Conservation (phyloP, 2,113 vertebrate species). For the Antechinus flavipes region DNA sequence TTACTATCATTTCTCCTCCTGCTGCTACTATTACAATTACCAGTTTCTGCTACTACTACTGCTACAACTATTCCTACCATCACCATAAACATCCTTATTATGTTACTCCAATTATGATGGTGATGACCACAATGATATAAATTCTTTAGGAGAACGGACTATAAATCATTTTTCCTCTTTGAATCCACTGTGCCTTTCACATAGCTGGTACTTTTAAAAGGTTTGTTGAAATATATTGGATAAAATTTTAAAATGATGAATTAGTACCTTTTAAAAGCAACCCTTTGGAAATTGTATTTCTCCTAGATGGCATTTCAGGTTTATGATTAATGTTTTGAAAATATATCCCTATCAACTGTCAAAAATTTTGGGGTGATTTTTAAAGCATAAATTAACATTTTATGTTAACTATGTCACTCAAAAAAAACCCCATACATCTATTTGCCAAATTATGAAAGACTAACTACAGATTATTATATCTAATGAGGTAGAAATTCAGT, state of each 20-base stretch:
- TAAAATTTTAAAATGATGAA: background rate
- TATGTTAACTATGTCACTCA: constrained; percentile 23
- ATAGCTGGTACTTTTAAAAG: background rate
- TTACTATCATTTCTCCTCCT: too few species aligned
- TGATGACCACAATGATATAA: background rate
- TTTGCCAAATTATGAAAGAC: constrained; percentile 49
- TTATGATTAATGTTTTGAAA: background rate
- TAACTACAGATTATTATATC: constrained; percentile 62
- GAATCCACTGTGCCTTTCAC: background rate
- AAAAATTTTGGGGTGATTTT: background rate
- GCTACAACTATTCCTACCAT: background rate
- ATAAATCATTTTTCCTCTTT: background rate
- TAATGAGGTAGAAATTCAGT: constrained; percentile 67
- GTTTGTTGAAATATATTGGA: background rate
- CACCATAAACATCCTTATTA: background rate
- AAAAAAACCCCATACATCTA: constrained; percentile 31
- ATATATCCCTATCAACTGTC: background rate
- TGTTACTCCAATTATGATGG: background rate
- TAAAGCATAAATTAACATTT: background rate
- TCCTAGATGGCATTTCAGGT: background rate
- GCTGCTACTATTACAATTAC: background rate
- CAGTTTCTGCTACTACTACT: background rate
- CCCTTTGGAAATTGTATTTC: background rate
- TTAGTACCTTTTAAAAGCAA: background rate
- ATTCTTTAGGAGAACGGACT: background rate